Conservation (phyloP, 2,113 vertebrate species). For the Haliaeetus leucogaster region DNA sequence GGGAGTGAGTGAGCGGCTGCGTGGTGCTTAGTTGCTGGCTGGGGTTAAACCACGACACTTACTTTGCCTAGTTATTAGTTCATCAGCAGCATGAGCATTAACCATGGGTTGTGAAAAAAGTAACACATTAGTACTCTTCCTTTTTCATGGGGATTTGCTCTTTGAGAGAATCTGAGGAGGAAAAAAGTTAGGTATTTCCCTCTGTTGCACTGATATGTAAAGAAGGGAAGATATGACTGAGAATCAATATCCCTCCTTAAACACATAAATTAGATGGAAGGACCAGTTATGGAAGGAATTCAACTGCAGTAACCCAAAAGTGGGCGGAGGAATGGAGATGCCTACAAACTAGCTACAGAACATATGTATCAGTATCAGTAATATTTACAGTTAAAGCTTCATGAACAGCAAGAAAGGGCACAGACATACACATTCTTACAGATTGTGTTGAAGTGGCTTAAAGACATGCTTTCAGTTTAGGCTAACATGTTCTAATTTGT, state of each 20-base stretch:
- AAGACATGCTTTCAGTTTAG: conserved; percentile 50
- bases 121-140: not conserved
- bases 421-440: conserved; percentile 32
- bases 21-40: no score
- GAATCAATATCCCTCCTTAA: not conserved
- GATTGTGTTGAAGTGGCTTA: conserved; percentile 44
- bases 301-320: not conserved
- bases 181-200: not conserved
- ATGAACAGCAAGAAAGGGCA: conserved; percentile 43
- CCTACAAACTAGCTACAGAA: conserved; percentile 17
- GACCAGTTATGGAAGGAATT: not conserved
- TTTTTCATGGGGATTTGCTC: not conserved
- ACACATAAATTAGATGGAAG: not conserved
- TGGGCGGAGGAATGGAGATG: not conserved
- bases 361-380: conserved; percentile 45
- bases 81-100: not conserved
- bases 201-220: not conserved
- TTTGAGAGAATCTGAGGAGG: not conserved
- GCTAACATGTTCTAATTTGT: conserved; percentile 50
- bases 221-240: not conserved
- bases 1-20: no score
- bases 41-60: not conserved
- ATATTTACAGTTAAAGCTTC: conserved; percentile 35
- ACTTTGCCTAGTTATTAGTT: not conserved
- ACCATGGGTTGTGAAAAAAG: not conserved